Percentiles rank a stretch among this genome's conserved stretches.
phyloP scores from a whole-genome alignment of 2,113 vertebrate genomes.

The Brachypteracias leptosomus region DNA sequence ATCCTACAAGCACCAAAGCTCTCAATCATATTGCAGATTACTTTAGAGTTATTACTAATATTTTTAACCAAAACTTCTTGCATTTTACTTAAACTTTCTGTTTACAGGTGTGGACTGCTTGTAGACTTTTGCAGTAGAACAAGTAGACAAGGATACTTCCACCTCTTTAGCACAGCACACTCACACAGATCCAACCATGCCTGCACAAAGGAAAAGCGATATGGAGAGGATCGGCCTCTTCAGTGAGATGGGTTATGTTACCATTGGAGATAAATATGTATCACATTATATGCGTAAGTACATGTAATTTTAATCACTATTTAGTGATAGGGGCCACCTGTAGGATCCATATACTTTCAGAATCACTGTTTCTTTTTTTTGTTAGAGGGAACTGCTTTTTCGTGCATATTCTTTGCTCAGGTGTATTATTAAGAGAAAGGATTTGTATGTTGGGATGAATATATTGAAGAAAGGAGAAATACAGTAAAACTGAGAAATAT shows the following conservation, averaged over 20 bases:
- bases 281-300: constrained; percentile 71
- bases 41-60: neutral
- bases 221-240: constrained; percentile 90
- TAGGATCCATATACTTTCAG: neutral
- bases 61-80: neutral
- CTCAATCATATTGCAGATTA: neutral
- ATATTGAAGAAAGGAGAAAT: too few species aligned
- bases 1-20: neutral
- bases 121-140: neutral
- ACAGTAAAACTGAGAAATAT: neutral
- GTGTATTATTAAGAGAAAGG: neutral
- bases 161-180: neutral
- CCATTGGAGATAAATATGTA: constrained; percentile 83
- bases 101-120: neutral
- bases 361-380: neutral
- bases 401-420: neutral
- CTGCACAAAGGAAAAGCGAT: constrained; percentile 78
- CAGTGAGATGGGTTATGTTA: constrained; percentile 86
- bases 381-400: neutral
- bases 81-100: neutral
- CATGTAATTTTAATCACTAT: neutral
- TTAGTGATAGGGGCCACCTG: neutral
- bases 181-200: constrained; percentile 64
- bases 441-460: neutral
- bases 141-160: neutral